These are phyloP conservation scores for Cygnus olor DNA, from an alignment of 2,797 vertebrate genomes.

Conservation along the genomic window DNA sequence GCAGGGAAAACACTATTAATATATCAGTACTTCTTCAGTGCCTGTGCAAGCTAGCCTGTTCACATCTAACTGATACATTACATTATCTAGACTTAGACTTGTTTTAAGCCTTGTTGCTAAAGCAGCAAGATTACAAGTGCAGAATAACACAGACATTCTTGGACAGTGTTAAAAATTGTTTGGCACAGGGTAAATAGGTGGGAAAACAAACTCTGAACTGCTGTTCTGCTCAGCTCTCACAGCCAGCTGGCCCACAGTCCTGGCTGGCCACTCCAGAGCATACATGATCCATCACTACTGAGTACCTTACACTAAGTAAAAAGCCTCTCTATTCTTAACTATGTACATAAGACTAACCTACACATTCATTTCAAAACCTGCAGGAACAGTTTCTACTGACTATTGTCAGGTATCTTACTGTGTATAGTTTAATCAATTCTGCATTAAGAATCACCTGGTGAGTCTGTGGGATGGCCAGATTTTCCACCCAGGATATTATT, in stretches of 20 bases:
- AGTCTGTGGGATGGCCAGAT: neutral
- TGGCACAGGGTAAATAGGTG: neutral
- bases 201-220: neutral
- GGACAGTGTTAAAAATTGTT: neutral
- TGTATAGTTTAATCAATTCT: neutral
- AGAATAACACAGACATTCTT: neutral
- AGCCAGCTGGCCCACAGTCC: neutral
- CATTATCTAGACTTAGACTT: neutral
- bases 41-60: neutral
- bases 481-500: neutral
- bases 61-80: neutral
- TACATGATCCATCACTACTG: neutral
- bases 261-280: neutral
- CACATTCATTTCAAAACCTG: neutral
- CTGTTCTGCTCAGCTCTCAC: neutral
- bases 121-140: neutral
- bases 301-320: neutral
- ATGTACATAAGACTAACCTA: neutral
- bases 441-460: neutral
- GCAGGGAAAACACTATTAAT: neutral
- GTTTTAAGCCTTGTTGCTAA: neutral
- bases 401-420: neutral
- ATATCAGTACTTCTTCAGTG: neutral
- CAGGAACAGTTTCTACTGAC: neutral
- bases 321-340: neutral